These are phyloP conservation scores for Motacilla alba DNA, from an alignment of 2,113 vertebrate species.

Conservation along the genomic window DNA sequence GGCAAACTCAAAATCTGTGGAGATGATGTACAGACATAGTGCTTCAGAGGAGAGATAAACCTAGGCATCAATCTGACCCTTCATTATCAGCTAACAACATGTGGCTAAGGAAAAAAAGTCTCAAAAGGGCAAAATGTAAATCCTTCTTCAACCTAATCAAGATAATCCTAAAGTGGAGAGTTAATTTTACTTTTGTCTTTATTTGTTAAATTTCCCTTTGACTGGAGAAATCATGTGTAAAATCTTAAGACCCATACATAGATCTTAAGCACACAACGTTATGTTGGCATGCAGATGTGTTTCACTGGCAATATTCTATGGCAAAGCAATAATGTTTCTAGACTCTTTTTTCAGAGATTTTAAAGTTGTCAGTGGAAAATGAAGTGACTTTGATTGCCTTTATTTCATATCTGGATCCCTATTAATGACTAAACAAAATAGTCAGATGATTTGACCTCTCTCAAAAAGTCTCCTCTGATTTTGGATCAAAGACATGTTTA, in stretches of 20 bases:
- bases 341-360: not conserved
- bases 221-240: not conserved
- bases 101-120: not conserved
- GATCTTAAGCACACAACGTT: not conserved
- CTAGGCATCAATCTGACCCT: not conserved
- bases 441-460: constrained; percentile 27
- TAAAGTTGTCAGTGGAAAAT: constrained; percentile 6
- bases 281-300: not conserved
- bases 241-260: not conserved
- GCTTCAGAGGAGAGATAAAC: not conserved
- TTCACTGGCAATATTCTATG: not conserved
- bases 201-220: not conserved
- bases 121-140: not conserved
- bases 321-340: not conserved
- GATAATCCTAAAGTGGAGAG: not conserved
- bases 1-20: not conserved
- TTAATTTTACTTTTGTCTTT: not conserved
- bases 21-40: not conserved
- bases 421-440: constrained; percentile 35
- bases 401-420: not conserved
- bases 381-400: not conserved
- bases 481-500: constrained; percentile 62
- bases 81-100: not conserved
- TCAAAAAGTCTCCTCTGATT: constrained; percentile 54
- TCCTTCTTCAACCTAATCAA: not conserved